Percentiles rank a stretch among this genome's conserved stretches.
phyloP scores from a whole-genome alignment of 2,113 vertebrate species.

The Oenanthe melanoleuca region DNA sequence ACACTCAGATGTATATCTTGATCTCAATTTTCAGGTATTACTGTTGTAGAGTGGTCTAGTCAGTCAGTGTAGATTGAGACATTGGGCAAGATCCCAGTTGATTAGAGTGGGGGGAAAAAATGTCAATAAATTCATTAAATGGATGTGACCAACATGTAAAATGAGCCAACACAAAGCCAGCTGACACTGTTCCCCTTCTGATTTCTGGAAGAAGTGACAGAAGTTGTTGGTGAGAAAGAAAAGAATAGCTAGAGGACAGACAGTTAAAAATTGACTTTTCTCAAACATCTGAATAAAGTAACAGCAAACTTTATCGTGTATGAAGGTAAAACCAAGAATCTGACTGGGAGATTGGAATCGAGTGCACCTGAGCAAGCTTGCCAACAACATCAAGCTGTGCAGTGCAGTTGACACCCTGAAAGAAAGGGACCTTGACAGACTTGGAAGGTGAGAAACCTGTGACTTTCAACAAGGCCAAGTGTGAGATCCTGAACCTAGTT shows the following conservation, averaged over 20 bases:
- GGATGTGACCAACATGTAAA: fast-evolving
- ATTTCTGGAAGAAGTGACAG: not conserved
- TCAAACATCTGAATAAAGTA: not conserved
- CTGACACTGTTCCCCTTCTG: not conserved
- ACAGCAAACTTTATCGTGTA: not conserved
- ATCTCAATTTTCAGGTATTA: not conserved
- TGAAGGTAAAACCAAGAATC: not conserved
- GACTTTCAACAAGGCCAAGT: not conserved
- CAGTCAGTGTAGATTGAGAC: not conserved
- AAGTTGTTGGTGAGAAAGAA: not conserved
- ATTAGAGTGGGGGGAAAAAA: not conserved
- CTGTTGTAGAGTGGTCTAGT: not conserved
- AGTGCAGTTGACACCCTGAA: not conserved
- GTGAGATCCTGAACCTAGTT: not conserved
- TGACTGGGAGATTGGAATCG: not conserved
- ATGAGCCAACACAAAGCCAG: not conserved
- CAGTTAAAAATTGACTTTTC: not conserved
- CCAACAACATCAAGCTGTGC: not conserved
- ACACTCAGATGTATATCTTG: fast-evolving
- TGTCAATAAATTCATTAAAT: not conserved
- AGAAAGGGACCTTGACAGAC: not conserved
- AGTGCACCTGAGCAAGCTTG: not conserved
- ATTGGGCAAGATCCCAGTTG: not conserved
- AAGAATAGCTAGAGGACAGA: not conserved
- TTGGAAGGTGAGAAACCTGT: not conserved